These are phyloP conservation scores for Teleogryllus occipitalis DNA, from an alignment of 1,140 invertebrate genomes.

Conservation along the genomic window DNA sequence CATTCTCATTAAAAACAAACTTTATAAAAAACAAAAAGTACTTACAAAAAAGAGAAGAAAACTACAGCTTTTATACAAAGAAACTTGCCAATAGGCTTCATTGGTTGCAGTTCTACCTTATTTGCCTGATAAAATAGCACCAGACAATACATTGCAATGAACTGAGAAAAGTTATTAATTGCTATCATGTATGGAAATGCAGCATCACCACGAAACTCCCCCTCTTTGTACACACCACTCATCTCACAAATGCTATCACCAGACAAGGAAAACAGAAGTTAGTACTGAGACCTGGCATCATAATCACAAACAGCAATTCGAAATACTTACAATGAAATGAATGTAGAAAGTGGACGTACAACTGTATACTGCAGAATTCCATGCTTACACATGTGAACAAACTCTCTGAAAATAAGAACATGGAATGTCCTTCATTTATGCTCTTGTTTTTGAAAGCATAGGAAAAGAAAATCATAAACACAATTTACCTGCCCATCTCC, in stretches of 20 bases:
- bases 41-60: slow-evolving; percentile 97
- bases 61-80: slow-evolving; percentile 97
- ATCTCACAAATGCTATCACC: slow-evolving; percentile 73
- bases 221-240: slow-evolving; percentile 79
- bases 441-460: background rate
- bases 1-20: background rate
- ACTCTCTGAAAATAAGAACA: slow-evolving; percentile 51
- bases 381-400: slow-evolving; percentile 91
- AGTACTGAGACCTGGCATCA: background rate
- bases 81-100: slow-evolving; percentile 92
- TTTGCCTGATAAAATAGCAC: slow-evolving; percentile 90
- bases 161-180: slow-evolving; percentile 91
- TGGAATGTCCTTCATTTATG: background rate
- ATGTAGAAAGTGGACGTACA: slow-evolving; percentile 77
- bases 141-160: slow-evolving; percentile 92
- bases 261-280: background rate
- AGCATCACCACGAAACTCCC: slow-evolving; percentile 71
- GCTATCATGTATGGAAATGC: slow-evolving; percentile 87
- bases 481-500: slow-evolving; percentile 69
- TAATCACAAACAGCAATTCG: background rate
- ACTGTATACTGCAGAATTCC: slow-evolving; percentile 92
- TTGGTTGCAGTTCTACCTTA: slow-evolving; percentile 74
- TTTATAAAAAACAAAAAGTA: slow-evolving; percentile 27
- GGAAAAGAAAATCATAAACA: background rate
- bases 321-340: slow-evolving; percentile 72